Evolutionary conservation across 2,113 vertebrate genomes (phyloP).

Genomic region (Fukomys damarensis): DNA sequence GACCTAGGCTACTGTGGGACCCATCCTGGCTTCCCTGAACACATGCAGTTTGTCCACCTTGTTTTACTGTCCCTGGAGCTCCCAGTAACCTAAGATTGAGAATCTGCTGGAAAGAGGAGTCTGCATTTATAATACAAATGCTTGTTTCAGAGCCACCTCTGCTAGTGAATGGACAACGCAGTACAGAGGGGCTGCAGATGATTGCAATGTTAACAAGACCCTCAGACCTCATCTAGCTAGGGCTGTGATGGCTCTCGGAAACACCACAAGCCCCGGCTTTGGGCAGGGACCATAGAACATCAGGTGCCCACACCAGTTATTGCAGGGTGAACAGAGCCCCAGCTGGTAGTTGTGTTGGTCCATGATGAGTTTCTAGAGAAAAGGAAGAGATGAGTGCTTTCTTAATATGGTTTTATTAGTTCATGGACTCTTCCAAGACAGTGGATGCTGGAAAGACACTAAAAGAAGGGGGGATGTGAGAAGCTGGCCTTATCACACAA

Average conservation of each 20-base stretch:
- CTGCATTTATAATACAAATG: neutral
- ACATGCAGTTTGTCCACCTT: accelerated
- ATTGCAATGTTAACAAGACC: neutral
- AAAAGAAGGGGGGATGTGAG: neutral
- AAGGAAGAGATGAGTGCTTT: neutral
- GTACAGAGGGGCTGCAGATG: neutral
- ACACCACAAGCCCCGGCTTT: neutral
- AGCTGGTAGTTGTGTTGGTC: neutral
- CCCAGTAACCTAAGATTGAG: neutral
- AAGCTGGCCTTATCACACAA: neutral
- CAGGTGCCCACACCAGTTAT: neutral
- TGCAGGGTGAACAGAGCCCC: neutral
- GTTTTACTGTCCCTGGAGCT: neutral
- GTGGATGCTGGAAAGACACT: neutral
- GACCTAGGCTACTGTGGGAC: neutral
- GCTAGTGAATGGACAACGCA: accelerated
- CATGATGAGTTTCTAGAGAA: neutral
- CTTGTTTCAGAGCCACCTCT: neutral
- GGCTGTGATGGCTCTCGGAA: neutral
- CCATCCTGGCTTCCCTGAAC: accelerated
- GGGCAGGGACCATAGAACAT: neutral
- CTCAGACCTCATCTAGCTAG: neutral
- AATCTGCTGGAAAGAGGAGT: neutral
- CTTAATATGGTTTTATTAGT: neutral
- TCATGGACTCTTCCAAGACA: neutral